Evolutionary conservation across 1,140 invertebrate genomes (phyloP), one percentile per base, ranked within the genome.

Genomic region (Nasonia vitripennis): DNA sequence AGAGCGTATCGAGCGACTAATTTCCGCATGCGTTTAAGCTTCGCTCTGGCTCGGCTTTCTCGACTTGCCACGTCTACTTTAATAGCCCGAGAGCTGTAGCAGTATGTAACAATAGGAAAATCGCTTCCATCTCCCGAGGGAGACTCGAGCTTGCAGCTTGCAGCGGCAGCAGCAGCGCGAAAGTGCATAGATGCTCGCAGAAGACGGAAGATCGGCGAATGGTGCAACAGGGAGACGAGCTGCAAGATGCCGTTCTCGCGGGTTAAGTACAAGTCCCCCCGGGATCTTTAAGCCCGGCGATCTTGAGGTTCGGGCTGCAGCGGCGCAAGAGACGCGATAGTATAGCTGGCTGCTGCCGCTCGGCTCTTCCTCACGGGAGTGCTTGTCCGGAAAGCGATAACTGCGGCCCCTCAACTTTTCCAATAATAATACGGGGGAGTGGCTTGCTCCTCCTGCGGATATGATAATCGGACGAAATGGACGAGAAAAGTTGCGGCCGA

Each of bases 261-360:
- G 73, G 51, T 74, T 86, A 86, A 86, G 82, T 84, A 84, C 67
- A 84, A 70, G 20, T 86, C 86, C 82, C 81, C 11, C 2, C 48
- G 81, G 81, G 81, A 86, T 86, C 81, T 79, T 83, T 85, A 85
- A 79, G 83, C 45, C 41, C 51, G n/a, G 14, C 55, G 51, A 34
- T 80, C 78, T 80, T 80, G 51, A 80, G 51, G 23, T 55, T 45
- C 41, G 1, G 20, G 55, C 55, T 73, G 10, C 70, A 12, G 70
- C 11, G 1, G 34, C 27, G 68, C 68, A 23, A 17, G 5, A 14
- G 27, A 73, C 34, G 70, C 70, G 70, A 73, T 73, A 37, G 70
- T 37, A 17, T 27, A 27, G 27, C 27, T 27, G 27, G 27, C 27
- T 27, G 27, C 27, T 1, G 27, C 11, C 17, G 23, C 77, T 2